These are phyloP conservation scores for Blastobasis lacticolella DNA, from an alignment of 2,888 invertebrate species.

Conservation along the genomic window DNA sequence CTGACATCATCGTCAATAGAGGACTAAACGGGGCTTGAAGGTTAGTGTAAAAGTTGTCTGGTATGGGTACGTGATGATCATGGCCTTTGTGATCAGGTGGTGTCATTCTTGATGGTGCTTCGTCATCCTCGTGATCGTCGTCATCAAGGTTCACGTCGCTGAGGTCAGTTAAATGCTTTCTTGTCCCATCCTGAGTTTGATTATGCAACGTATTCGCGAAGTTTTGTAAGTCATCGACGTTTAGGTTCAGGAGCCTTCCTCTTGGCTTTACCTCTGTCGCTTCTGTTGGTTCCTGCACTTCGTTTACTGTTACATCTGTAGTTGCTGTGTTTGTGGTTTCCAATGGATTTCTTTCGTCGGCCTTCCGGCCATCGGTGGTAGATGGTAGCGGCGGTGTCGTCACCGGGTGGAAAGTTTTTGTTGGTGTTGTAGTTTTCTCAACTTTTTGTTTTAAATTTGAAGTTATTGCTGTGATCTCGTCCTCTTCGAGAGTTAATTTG, in stretches of 20 bases:
- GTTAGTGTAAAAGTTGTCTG: conserved; percentile 59
- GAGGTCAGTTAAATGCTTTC: conserved; percentile 72
- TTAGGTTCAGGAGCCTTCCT: conserved; percentile 50
- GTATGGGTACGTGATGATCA: conserved; percentile 36
- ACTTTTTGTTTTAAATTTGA: conserved; percentile 1
- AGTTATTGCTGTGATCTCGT: conserved; percentile 24
- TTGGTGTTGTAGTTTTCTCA: conserved; percentile 4
- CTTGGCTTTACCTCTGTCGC: conserved; percentile 31
- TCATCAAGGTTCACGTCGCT: conserved; percentile 85
- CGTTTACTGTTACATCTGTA: conserved; percentile 23
- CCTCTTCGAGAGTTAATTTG: conserved; percentile 52
- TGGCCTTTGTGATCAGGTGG: conserved; percentile 16
- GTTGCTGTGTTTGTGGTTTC: conserved; percentile 14
- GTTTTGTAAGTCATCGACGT: conserved; percentile 58
- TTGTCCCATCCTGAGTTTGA: conserved; percentile 35
- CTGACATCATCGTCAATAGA: conserved; percentile 36
- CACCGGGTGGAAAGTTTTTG: conserved; percentile 10
- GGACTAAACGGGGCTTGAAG: conserved; percentile 56
- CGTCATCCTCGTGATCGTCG: conserved; percentile 76
- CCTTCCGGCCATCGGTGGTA: conserved; percentile 16
- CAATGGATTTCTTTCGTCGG: conserved; percentile 6
- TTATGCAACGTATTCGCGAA: conserved; percentile 60
- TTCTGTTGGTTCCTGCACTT: conserved; percentile 17
- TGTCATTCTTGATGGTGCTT: conserved; percentile 26
- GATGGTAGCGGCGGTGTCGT: conserved; percentile 12